phyloP scores from a whole-genome alignment of 2,888 invertebrate species.

The Pristionchus japonicus region DNA sequence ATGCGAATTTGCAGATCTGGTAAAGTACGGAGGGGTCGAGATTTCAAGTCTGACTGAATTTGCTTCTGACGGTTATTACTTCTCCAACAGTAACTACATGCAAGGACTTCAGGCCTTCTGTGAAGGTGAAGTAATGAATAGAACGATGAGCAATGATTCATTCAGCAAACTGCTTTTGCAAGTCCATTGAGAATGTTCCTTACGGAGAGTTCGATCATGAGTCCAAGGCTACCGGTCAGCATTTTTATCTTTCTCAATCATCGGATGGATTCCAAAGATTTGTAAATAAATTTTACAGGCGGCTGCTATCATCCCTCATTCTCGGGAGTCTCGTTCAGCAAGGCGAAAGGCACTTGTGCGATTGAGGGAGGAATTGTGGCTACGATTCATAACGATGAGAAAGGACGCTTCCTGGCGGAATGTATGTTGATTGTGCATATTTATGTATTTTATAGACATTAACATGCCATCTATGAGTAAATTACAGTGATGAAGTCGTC shows the following conservation, averaged over 20 bases:
- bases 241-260: not conserved
- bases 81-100: not conserved
- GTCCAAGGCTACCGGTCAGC: not conserved
- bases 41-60: not conserved
- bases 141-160: not conserved
- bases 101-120: not conserved
- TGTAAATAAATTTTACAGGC: not conserved
- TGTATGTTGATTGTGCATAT: not conserved
- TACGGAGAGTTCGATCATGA: not conserved
- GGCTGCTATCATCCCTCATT: not conserved
- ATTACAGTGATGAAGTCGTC: not conserved
- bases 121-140: not conserved
- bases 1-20: not conserved
- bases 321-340: not conserved
- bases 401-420: not conserved
- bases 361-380: not conserved
- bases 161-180: not conserved
- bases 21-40: not conserved
- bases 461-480: not conserved
- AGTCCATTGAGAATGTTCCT: not conserved
- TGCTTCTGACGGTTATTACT: not conserved
- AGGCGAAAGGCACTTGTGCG: not conserved
- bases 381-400: not conserved
- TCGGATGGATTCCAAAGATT: not conserved
- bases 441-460: not conserved